These are phyloP conservation scores for Prionailurus bengalensis DNA, from an alignment of 2,113 vertebrate species.

Conservation along the genomic window DNA sequence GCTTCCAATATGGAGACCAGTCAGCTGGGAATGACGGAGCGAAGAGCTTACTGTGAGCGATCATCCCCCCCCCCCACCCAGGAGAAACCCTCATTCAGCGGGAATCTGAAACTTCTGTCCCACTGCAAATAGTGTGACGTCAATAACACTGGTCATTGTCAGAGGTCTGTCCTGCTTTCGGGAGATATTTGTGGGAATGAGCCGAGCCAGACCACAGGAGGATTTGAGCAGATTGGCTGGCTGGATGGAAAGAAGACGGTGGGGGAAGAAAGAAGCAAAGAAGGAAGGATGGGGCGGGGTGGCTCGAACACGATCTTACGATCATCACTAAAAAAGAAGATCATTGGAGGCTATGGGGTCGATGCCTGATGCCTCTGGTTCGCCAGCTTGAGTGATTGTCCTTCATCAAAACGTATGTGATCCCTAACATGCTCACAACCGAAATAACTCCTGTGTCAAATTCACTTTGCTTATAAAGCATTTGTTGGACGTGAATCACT, in stretches of 20 bases:
- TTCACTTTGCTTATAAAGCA: background rate
- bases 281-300: accelerated
- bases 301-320: no score
- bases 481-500: background rate
- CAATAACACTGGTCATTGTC: background rate
- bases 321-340: accelerated
- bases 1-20: accelerated
- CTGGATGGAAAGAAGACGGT: background rate
- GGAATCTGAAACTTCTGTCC: background rate
- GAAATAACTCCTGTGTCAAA: background rate
- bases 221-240: background rate
- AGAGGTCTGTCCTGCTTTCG: background rate
- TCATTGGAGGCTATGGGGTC: accelerated
- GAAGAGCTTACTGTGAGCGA: accelerated
- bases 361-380: accelerated
- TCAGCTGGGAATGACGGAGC: accelerated
- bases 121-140: background rate
- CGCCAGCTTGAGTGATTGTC: background rate
- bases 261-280: background rate
- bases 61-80: no score
- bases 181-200: background rate
- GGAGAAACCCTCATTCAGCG: background rate
- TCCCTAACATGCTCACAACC: background rate
- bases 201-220: background rate
- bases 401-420: background rate